phyloP scores from a whole-genome alignment of 2,888 invertebrate genomes.

The Trissolcus brochymenae region DNA sequence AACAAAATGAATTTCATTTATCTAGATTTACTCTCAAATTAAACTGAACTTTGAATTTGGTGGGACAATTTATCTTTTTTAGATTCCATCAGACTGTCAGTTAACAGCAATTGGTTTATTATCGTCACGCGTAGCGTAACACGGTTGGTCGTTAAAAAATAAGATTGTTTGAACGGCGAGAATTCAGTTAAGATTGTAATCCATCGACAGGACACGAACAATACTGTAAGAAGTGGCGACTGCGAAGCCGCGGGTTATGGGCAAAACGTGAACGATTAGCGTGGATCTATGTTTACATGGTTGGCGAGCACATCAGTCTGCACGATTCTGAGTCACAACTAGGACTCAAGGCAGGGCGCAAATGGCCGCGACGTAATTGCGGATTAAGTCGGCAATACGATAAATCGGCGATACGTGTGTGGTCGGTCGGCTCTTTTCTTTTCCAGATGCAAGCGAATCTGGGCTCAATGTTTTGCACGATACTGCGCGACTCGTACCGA shows the following conservation, averaged over 20 bases:
- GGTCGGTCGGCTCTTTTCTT: constrained; percentile 59
- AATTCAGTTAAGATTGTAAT: constrained; percentile 74
- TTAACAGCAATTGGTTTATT: constrained; percentile 68
- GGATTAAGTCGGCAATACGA: constrained; percentile 63
- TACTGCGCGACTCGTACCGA: constrained; percentile 51
- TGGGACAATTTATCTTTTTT: constrained; percentile 49
- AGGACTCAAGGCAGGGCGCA: constrained; percentile 29
- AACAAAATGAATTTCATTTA: constrained; percentile 7
- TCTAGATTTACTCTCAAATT: background rate
- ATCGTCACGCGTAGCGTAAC: constrained; percentile 66
- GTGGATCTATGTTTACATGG: constrained; percentile 70
- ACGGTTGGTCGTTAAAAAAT: constrained; percentile 60
- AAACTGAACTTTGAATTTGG: constrained; percentile 23
- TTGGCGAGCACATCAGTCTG: constrained; percentile 57
- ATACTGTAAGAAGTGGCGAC: constrained; percentile 72
- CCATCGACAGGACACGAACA: constrained; percentile 69
- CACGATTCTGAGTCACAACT: constrained; percentile 51
- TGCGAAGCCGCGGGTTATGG: constrained; percentile 72
- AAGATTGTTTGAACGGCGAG: constrained; percentile 62
- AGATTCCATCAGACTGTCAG: constrained; percentile 63
- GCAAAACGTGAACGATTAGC: constrained; percentile 76
- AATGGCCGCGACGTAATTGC: constrained; percentile 64
- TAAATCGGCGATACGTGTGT: constrained; percentile 63
- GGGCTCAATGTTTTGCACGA: constrained; percentile 53
- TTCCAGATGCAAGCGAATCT: constrained; percentile 43